phyloP scores from a whole-genome alignment of 64 coral and sea anemone genomes.

The Cladopsammia gracilis region DNA sequence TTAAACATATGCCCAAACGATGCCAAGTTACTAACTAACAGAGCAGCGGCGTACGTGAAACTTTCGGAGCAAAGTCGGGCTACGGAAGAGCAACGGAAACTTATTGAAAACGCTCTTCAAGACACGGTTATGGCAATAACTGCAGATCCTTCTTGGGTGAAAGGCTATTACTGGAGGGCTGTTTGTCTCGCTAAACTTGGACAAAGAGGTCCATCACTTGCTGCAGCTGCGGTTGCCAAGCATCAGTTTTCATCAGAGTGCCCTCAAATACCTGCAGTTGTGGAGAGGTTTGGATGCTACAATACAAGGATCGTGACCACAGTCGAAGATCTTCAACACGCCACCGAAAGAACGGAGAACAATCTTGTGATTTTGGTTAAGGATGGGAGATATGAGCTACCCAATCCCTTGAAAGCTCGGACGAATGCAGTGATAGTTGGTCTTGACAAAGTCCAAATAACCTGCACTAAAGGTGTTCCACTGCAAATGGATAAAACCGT shows the following conservation, averaged over 20 bases:
- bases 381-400: neutral
- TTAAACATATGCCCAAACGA: neutral
- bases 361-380: constrained; percentile 3
- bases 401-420: neutral
- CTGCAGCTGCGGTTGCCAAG: neutral
- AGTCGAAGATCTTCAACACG: neutral
- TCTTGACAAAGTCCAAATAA: neutral
- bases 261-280: constrained; percentile 2
- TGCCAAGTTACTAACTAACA: neutral
- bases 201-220: neutral
- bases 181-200: constrained; percentile 10
- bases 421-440: neutral
- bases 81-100: neutral
- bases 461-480: neutral
- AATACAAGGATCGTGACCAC: neutral
- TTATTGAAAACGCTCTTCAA: neutral
- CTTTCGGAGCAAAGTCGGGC: neutral
- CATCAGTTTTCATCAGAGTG: neutral
- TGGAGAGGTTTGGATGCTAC: neutral
- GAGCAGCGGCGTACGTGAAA: neutral
- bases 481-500: neutral
- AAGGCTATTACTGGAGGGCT: constrained; percentile 1
- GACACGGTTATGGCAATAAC: neutral
- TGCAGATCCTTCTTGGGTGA: neutral
- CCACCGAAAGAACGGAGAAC: neutral